phyloP scores from a whole-genome alignment of 2,113 vertebrate species.

The Pungitius pungitius region DNA sequence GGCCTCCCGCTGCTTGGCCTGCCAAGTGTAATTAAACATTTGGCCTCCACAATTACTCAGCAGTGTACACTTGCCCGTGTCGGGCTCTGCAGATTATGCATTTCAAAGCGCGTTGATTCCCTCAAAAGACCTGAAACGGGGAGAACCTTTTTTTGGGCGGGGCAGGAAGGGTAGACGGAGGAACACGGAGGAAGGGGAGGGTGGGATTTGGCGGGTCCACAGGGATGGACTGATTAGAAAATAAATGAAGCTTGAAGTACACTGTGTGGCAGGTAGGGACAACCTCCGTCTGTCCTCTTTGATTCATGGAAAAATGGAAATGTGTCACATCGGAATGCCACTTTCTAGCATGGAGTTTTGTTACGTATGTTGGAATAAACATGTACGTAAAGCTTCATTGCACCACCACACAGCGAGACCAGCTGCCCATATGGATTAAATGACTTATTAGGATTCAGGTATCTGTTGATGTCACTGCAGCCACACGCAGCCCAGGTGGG shows the following conservation, averaged over 20 bases:
- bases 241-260: slow-evolving; percentile 85
- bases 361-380: neutral
- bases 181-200: slow-evolving; percentile 19
- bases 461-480: slow-evolving; percentile 42
- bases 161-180: slow-evolving; percentile 48
- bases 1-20: slow-evolving; percentile 94
- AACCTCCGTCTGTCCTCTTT: neutral
- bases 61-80: slow-evolving; percentile 94
- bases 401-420: neutral
- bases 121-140: slow-evolving; percentile 92
- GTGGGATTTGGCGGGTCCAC: slow-evolving; percentile 48
- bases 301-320: neutral
- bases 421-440: neutral
- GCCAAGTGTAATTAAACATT: slow-evolving; percentile 99
- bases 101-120: slow-evolving; percentile 95
- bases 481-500: slow-evolving; percentile 57
- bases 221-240: slow-evolving; percentile 94
- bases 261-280: slow-evolving; percentile 50
- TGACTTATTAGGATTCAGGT: neutral
- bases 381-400: neutral
- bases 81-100: slow-evolving; percentile 91
- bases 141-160: slow-evolving; percentile 85
- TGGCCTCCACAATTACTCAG: slow-evolving; percentile 96
- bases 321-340: neutral
- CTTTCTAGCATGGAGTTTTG: neutral